phyloP scores from a whole-genome alignment of 2,113 vertebrate species.

The Salvelinus namaycush region DNA sequence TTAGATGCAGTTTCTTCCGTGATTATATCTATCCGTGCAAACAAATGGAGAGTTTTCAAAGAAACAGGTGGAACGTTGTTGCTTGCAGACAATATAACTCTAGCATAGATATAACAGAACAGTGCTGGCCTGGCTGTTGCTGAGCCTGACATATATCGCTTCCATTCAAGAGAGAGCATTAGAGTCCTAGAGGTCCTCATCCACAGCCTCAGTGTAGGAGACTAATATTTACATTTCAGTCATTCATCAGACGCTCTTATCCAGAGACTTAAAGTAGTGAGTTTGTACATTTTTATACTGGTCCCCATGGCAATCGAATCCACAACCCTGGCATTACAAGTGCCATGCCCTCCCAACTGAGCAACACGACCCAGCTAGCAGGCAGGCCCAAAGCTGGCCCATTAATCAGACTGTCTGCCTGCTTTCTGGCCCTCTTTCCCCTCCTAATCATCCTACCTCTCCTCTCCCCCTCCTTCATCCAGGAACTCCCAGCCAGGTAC shows the following conservation, averaged over 20 bases:
- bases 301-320: no score
- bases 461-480: background rate
- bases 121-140: constrained; percentile 12
- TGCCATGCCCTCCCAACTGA: no score
- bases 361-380: no score
- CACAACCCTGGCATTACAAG: no score
- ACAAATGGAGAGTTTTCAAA: constrained; percentile 32
- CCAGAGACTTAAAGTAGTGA: no score
- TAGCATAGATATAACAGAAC: constrained; percentile 20
- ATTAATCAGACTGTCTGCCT: constrained; percentile 41
- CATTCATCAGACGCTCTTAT: no score
- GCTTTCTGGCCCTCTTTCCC: background rate
- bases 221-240: no score
- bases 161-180: background rate
- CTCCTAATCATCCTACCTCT: background rate
- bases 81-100: constrained; percentile 4
- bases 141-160: constrained; percentile 10
- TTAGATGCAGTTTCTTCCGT: constrained; percentile 2
- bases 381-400: constrained; percentile 21
- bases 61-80: constrained; percentile 44
- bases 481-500: background rate
- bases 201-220: background rate
- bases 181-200: constrained; percentile 24
- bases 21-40: constrained; percentile 2
- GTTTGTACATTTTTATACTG: no score